Evolutionary conservation across 2,797 vertebrate genomes (phyloP), one percentile per base, ranked within the genome.

Genomic region (Sebastolobus alascanus): DNA sequence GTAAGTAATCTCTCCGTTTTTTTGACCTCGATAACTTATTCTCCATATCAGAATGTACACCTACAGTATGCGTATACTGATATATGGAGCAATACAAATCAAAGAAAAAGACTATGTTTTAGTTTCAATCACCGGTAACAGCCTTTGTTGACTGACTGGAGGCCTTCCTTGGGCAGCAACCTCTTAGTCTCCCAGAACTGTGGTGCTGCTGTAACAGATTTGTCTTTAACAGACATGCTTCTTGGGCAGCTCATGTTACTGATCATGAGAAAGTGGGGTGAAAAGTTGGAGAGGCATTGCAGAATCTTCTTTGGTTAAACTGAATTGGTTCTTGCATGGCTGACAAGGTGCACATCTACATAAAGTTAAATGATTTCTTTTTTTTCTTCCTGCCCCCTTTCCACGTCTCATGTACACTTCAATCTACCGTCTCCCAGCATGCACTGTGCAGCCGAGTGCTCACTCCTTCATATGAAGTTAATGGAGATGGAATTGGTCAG

Each of bases 401-500:
- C 25, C 22, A 20, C 46, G 0, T 37, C 55, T 37, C 59, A 35
- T 63, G 35, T 75, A 59, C 43, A 13, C 61, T 59, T 68, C 11
- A 16, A 61, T 50, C 72, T 9, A 4, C 33, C 11, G 20, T 59
- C 31, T 82, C 58, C 55, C 84, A 75, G 78, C 54, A 79, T 80
- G 70, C 68, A 69, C 76, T 4, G 35, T 27, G 64, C 60, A 20
- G 69, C 35, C 2, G 13, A 79, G 71, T 43, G 68, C 18, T 81
- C 58, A 10, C 35, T 61, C 55, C 82, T 38, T 80, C 68, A 76
- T 78, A 35, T 81, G 73, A 83, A 78, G 86, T 80, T 65, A 76
- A 84, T 69, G 74, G 60, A 82, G 56, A 77, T 66, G 68, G 35
- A 78, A 76, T 14, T 66, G 79, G 68, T 74, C 68, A 25, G 56